Evolutionary conservation across 1,140 invertebrate genomes (phyloP).

Genomic region (Chlorops oryzae): DNA sequence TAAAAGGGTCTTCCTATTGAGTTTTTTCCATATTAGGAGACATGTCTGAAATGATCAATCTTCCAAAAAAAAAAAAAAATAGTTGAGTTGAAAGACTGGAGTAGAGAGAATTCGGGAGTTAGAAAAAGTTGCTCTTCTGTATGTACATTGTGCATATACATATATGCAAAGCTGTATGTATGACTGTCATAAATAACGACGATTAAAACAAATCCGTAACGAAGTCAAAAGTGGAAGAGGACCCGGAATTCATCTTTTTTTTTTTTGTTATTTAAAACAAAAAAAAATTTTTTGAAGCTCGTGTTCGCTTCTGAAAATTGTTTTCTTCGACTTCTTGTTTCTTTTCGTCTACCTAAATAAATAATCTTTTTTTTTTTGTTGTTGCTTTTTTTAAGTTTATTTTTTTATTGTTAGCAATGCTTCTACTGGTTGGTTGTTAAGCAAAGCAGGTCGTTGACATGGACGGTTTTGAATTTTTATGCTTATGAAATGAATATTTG

Average conservation of each 20-base stretch:
- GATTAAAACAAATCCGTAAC: too few relatives aligned
- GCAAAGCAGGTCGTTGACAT: conserved; percentile 47
- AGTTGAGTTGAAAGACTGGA: too few relatives aligned
- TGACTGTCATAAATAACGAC: too few relatives aligned
- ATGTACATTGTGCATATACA: too few relatives aligned
- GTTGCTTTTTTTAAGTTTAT: neutral
- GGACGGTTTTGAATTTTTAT: conserved; percentile 34
- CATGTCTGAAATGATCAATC: too few relatives aligned
- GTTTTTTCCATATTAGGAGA: too few relatives aligned
- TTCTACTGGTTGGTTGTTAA: conserved; percentile 35
- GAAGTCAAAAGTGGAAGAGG: conserved; percentile 45
- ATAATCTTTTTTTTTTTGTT: neutral
- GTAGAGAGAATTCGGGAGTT: too few relatives aligned
- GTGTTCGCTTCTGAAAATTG: conserved; percentile 4
- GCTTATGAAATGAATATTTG: conserved; percentile 48
- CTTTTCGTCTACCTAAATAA: neutral
- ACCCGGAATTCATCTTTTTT: conserved; percentile 38
- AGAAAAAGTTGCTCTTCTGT: too few relatives aligned
- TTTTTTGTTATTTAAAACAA: conserved; percentile 2
- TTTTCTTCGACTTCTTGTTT: neutral
- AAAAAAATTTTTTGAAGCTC: conserved; percentile 4
- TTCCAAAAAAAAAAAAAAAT: too few relatives aligned
- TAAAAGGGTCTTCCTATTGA: too few relatives aligned
- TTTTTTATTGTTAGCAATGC: too few relatives aligned
- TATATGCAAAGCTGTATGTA: too few relatives aligned